Base-by-base conservation (phyloP, 1,140 invertebrate species). In the Leptopilina boulardi region DNA sequence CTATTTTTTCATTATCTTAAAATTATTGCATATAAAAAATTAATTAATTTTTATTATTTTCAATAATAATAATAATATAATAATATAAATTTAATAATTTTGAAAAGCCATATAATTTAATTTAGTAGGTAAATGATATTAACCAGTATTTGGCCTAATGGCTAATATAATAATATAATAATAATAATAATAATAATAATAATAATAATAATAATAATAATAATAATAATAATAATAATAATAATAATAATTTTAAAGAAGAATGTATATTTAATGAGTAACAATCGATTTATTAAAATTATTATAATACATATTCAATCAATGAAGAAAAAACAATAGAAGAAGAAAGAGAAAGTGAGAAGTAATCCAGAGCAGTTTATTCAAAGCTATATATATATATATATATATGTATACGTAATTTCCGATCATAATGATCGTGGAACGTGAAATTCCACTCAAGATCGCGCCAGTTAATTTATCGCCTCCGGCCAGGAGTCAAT, bases 381-480 rank as follows among this genome's bases (percentile, higher is more conserved):
- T 66, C 23, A 66, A 34, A 15, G 15, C 8, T 6, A 13, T 21
- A 34, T 34, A 34, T 34, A 34, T 6, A 13, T 21, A 34, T 34
- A 34, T 34, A 34, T 34, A 6, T 34, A 34, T 34, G 30, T 34
- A 34, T 66, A 30, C 26, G 26, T 30, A 66, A 30, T 66, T 66
- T 66, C 26, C 13, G 26, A 66, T 66, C 59, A 66, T 66, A 34
- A 66, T 66, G 59, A 66, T 30, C 56, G 23, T 13, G 26, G 26
- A 66, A 66, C 59, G 26, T 30, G 59, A 66, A 66, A 34, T 66
- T 66, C 59, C 21, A 13, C 26, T 66, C 59, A 34, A 30, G 21
- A 66, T 66, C 59, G 21, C 59, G 59, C 59, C 59, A 34, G 59
- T 66, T 66, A 66, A 30, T 66, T 66, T n/a, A 66, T 66, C 59